Evolutionary conservation across 1,140 invertebrate species (phyloP), one percentile per base, ranked within the genome.

Genomic region (Euwallacea similis): DNA sequence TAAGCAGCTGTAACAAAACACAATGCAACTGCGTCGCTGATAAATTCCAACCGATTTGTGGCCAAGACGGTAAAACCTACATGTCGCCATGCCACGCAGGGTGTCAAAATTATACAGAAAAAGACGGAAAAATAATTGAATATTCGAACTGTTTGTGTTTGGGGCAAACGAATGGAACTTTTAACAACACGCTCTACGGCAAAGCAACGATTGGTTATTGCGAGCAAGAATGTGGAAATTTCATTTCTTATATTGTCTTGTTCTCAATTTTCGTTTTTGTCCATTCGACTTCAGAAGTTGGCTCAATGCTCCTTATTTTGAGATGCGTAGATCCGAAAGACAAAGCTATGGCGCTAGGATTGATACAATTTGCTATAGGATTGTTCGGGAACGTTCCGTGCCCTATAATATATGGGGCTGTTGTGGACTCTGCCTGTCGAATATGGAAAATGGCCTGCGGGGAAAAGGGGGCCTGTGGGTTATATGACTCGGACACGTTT

Each of bases 351-450:
- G 95, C 95, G 61, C 87, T 97, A 77, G 95, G 94, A 11, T 88
- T 97, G 69, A 95, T 97, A 81, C 93, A 95, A 50, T 96, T 95
- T 83, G 93, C 94, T 60, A 96, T 96, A 75, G 94, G 94, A 47
- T 85, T 96, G 72, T 95, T 96, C 82, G 94, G 94, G 70, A 97
- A 96, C 81, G 93, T 96, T 74, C 94, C 94, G 74, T 97, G 94
- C 83, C 93, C 94, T 11, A 94, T 96, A 77, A 88, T 97, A 73
- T 97, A 96, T 82, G 94, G 94, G 69, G 91, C 92, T 66, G 91
- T 96, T 9, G 92, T 97, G 46, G 95, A 97, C 85, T 94, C 92
- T 1, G 92, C 94, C 0, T 97, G 95, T 83, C 85, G 94, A 2
- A 88, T 95, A 75, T 95, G 94, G 89, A 92, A 95, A 81, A 88